These are phyloP conservation scores for Julus scandinavius DNA, from an alignment of 2,888 invertebrate genomes.

Conservation along the genomic window DNA sequence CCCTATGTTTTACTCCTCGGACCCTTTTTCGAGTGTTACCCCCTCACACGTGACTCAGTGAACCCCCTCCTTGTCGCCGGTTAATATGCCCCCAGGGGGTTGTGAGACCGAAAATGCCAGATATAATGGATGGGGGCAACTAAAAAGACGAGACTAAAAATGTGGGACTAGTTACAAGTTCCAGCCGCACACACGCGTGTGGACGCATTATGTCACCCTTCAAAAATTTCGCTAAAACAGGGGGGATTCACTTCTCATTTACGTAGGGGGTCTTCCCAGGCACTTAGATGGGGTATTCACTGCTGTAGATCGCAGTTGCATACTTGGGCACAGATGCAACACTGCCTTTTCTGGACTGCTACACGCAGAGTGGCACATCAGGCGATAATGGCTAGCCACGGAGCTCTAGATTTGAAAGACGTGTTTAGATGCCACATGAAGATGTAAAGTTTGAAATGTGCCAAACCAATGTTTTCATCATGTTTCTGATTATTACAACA, in stretches of 20 bases:
- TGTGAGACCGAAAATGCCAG: background rate
- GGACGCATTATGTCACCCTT: slow-evolving; percentile 25
- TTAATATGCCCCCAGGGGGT: slow-evolving; percentile 12
- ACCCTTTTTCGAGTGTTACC: background rate
- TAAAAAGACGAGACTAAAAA: background rate
- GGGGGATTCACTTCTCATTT: background rate
- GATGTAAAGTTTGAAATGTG: too few species aligned
- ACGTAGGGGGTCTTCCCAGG: slow-evolving; percentile 15
- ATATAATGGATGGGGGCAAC: slow-evolving; percentile 8
- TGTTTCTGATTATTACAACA: too few species aligned
- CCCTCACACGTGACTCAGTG: slow-evolving; percentile 6
- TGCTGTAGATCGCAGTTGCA: background rate
- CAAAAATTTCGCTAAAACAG: background rate
- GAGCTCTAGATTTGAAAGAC: too few species aligned
- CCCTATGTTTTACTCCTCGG: background rate
- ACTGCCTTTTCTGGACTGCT: background rate
- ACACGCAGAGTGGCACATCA: too few species aligned
- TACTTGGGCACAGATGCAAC: background rate
- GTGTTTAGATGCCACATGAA: too few species aligned
- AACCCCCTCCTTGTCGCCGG: background rate
- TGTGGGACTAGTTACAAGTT: slow-evolving; percentile 23
- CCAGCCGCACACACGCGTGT: background rate
- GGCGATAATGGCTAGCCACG: too few species aligned
- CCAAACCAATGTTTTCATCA: too few species aligned
- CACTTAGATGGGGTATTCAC: background rate